Evolutionary conservation across 2,113 vertebrate genomes (phyloP), one percentile per base, ranked within the genome.

Genomic region (Paradoxurus hermaphroditus): DNA sequence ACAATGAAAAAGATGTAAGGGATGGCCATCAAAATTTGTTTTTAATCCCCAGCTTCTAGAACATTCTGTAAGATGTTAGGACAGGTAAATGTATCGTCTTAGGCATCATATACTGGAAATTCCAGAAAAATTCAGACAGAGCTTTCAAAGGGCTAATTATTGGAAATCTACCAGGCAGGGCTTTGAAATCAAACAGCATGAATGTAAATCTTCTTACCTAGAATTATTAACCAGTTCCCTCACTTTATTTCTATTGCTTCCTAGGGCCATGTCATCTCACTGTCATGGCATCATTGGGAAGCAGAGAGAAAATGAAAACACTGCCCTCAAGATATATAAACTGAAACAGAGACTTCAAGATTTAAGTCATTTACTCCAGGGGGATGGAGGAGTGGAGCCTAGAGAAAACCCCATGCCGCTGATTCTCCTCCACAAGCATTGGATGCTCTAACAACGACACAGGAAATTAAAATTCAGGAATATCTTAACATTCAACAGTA

Each of bases 131-230:
- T 78, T 86, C 46, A 83, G 34, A 91, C 31, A 78, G 29, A 85
- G 18, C 21, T 87, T 92, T 73, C 62, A 96, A 62, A 86, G 16
- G 15, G 92, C n/a, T 65, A 7, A n/a, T 53, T 16, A 53, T 82
- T 72, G 3, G 29, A 94, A 92, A 62, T 79, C 19, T 84, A 90
- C 44, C 49, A 75, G 36, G 21, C 8, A 59, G 88, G 44, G 3
- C 46, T 96, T 63, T 90, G 72, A 89, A 72, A 70, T 82, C 19
- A 85, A 96, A 65, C 18, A 65, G 67, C 77, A 88, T 70, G 63
- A 92, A 77, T 65, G 34, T 13, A 85, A 77, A 46, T 85, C 3
- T 67, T 72, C 34, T 85, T 79, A 81, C 89, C 14, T 56, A 31
- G 11, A 49, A 63, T 14, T 16, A 70, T 31, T 77, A n/a, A 44